These are phyloP conservation scores for Pterostichus niger DNA, from an alignment of 2,888 invertebrate genomes.

Conservation along the genomic window DNA sequence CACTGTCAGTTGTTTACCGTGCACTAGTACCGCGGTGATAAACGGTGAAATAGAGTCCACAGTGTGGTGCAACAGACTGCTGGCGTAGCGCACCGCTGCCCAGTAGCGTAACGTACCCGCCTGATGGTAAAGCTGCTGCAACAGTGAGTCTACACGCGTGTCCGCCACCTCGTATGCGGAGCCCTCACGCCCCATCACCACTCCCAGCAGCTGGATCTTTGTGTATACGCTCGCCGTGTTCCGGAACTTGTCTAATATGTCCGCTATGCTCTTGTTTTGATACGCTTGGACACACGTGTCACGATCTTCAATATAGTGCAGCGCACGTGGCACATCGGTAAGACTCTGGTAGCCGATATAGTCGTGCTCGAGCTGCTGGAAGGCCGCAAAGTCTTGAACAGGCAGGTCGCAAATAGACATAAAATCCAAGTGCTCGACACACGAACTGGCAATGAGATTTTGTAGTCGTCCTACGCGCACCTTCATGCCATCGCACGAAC, in stretches of 20 bases:
- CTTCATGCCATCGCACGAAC: constrained; percentile 97
- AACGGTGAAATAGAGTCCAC: constrained; percentile 99
- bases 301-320: constrained; percentile 85
- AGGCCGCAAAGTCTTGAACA: constrained; percentile 88
- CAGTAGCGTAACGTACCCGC: constrained; percentile 93
- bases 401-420: constrained; percentile 85
- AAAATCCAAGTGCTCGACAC: constrained; percentile 84
- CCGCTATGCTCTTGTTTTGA: constrained; percentile 83
- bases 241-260: constrained; percentile 86
- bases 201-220: constrained; percentile 91
- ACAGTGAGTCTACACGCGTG: constrained; percentile 82
- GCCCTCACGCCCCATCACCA: constrained; percentile 90
- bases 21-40: constrained; percentile 97
- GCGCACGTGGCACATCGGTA: constrained; percentile 94
- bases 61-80: constrained; percentile 94
- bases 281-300: constrained; percentile 77
- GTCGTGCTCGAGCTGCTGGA: constrained; percentile 93
- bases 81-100: constrained; percentile 97
- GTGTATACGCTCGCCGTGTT: constrained; percentile 87
- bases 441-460: constrained; percentile 98
- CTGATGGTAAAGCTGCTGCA: constrained; percentile 87
- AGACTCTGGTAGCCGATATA: constrained; percentile 97
- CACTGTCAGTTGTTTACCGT: constrained; percentile 98
- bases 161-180: constrained; percentile 85
- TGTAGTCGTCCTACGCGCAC: constrained; percentile 95